These are phyloP conservation scores for Sebastes jordani DNA, from an alignment of 2,797 vertebrate species.

Conservation along the genomic window DNA sequence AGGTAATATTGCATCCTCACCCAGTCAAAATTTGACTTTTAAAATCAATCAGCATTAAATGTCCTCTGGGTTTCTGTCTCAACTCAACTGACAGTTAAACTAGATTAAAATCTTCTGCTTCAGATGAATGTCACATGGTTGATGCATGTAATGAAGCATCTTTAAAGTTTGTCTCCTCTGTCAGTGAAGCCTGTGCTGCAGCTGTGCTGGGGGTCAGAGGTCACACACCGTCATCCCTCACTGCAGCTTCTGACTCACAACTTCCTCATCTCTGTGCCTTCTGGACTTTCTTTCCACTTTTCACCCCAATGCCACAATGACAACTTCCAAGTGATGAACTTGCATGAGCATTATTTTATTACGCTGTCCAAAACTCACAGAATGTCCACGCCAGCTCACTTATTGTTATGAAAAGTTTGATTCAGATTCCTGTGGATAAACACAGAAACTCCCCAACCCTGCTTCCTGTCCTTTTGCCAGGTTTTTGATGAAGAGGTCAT, in stretches of 20 bases:
- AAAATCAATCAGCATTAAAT: not conserved
- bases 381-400: not conserved
- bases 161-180: not conserved
- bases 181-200: too few relatives aligned
- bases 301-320: not conserved
- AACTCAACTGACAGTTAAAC: not conserved
- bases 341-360: not conserved
- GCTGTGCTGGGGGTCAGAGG: slow-evolving; percentile 7
- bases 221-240: not conserved
- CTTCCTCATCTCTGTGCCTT: not conserved
- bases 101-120: not conserved
- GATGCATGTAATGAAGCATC: not conserved
- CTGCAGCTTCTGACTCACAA: slow-evolving; percentile 13
- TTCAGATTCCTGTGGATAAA: not conserved
- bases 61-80: not conserved
- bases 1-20: too few relatives aligned
- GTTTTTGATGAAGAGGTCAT: not conserved
- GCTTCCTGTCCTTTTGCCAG: not conserved
- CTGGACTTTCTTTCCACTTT: not conserved
- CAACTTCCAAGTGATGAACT: not conserved
- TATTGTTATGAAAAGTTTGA: not conserved
- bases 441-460: not conserved
- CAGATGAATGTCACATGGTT: not conserved
- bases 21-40: not conserved
- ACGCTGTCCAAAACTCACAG: not conserved